Conservation (phyloP, 1,140 invertebrate genomes). For the Trichonephila clavipes region DNA sequence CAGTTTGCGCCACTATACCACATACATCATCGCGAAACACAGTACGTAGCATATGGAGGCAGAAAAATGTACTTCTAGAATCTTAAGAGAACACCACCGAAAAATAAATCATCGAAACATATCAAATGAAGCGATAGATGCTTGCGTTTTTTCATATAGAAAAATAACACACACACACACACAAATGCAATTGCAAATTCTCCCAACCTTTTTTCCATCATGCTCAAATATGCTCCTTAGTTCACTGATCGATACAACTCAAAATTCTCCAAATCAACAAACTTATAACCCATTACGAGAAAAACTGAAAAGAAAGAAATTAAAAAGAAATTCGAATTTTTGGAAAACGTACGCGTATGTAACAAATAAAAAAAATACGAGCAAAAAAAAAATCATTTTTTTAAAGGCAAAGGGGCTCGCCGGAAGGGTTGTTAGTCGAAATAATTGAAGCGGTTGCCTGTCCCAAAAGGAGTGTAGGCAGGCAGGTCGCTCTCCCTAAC, state of each 20-base stretch:
- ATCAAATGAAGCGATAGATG: not conserved
- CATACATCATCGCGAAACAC: too few relatives aligned
- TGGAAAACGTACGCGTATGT: not conserved
- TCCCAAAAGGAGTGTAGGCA: constrained; percentile 32
- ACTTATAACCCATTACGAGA: constrained; percentile 34
- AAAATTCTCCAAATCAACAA: not conserved
- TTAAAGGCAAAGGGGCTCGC: not conserved
- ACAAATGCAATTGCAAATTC: not conserved
- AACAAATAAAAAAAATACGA: not conserved
- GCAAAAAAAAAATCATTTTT: not conserved
- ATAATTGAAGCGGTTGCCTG: constrained; percentile 69
- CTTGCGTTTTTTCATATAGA: not conserved
- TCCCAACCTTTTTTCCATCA: not conserved
- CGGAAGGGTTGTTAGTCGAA: constrained; percentile 65
- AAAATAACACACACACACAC: too few relatives aligned
- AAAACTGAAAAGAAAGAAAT: not conserved
- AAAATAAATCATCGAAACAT: not conserved
- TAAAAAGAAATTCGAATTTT: not conserved
- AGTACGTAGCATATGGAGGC: too few relatives aligned
- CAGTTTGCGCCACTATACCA: too few relatives aligned
- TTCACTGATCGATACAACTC: not conserved
- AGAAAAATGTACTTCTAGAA: too few relatives aligned
- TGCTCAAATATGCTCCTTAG: not conserved
- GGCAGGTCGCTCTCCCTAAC: constrained; percentile 25
- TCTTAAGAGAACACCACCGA: not conserved